phyloP scores from a whole-genome alignment of 2,888 invertebrate genomes.

The Epistrophe grossulariae region DNA sequence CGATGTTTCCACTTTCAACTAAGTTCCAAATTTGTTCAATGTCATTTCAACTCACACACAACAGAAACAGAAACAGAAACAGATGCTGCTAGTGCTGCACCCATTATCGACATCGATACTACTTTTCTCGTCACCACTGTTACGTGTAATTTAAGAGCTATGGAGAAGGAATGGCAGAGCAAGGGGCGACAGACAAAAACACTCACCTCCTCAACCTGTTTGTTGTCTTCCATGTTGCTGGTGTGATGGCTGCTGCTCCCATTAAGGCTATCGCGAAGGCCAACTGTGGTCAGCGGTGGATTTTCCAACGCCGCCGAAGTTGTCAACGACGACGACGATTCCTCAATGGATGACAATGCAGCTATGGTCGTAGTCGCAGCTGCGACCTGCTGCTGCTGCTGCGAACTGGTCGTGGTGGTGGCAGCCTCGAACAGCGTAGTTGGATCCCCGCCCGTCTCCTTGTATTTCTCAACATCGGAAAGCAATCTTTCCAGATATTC shows the following conservation, averaged over 20 bases:
- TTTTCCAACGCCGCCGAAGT: constrained; percentile 46
- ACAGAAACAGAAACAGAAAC: constrained; percentile 8
- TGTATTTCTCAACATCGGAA: constrained; percentile 93
- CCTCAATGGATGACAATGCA: constrained; percentile 61
- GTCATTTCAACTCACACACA: constrained; percentile 28
- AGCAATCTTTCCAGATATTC: constrained; percentile 94
- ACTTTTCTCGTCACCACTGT: constrained; percentile 52
- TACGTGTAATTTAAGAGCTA: constrained; percentile 53
- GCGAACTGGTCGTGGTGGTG: constrained; percentile 71
- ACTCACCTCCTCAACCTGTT: constrained; percentile 78
- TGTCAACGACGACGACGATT: constrained; percentile 41
- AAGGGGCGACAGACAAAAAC: constrained; percentile 26
- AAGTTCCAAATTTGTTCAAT: constrained; percentile 47
- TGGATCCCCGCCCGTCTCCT: constrained; percentile 84
- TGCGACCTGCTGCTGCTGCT: constrained; percentile 69
- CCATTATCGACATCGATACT: constrained; percentile 63
- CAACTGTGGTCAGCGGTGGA: constrained; percentile 63
- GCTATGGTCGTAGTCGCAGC: constrained; percentile 61
- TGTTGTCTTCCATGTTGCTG: constrained; percentile 76
- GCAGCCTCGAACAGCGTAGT: constrained; percentile 84
- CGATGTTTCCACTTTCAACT: constrained; percentile 5
- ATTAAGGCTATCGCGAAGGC: constrained; percentile 75
- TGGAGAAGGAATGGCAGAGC: background rate
- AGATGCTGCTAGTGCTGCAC: constrained; percentile 56
- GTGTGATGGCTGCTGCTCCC: constrained; percentile 53